Base-by-base conservation (phyloP, 2,888 invertebrate species). In the Labia minor region DNA sequence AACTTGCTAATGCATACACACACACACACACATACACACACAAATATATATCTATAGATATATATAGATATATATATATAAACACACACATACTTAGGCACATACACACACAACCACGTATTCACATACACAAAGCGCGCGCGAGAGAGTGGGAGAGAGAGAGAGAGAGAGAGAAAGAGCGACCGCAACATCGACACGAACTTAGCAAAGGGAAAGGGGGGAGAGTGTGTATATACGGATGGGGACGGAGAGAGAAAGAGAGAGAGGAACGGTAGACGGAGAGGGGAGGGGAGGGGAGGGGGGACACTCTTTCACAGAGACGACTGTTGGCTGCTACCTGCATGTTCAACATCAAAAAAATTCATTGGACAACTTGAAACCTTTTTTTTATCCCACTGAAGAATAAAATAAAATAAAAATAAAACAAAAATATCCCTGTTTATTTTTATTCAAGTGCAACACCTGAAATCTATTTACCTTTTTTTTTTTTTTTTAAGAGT, bases 341-440 rank as follows among this genome's bases (percentile, higher is more conserved):
- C 49, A 49, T 49, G 49, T 49, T 49, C 49, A 16, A 49, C 49
- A 49, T 49, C 49, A 49, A 49, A 49, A 49, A 49, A 49, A 49
- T 49, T 49, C 49, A 49, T 49, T 49, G 49, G 49, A 49, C 49
- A 49, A 49, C 49, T 4, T 49, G 49, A 49, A 49, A 49, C 49
- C 49, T 49, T 49, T 49, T 33, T 49, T 49, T 49, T 49, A n/a
- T 49, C 26, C 26, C 26, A 26, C 26, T 26, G 26, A 26, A 26
- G 26, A 26, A 26, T 26, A 26, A 26, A 26, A 26, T 26, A n/a
- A 49, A n/a, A 49, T 49, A n/a, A n/a, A 49, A n/a, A 49, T 10
- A 49, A 49, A n/a, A n/a, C n/a, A n/a, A 49, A 49, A n/a, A 49
- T 49, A 3, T 49, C 49, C 8, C 6, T 49, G 49, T 49, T 49